phyloP scores from a whole-genome alignment of 2,888 invertebrate species.

The Fabriciana adippe region DNA sequence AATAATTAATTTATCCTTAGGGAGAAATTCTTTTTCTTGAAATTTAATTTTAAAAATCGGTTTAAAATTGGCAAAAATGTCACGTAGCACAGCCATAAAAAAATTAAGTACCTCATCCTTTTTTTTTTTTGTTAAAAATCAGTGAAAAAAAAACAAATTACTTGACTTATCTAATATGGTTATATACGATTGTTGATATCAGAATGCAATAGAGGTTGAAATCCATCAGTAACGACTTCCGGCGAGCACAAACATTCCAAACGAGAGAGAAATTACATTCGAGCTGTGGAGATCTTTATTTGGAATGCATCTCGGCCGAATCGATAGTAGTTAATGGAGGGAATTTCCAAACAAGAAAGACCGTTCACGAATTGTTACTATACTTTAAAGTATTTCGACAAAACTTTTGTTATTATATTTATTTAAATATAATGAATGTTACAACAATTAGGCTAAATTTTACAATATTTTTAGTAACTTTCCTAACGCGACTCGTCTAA shows the following conservation, averaged over 20 bases:
- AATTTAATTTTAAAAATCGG: no score
- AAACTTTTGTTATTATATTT: neutral
- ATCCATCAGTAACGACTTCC: conserved; percentile 33
- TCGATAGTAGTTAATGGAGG: conserved; percentile 20
- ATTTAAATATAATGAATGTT: neutral
- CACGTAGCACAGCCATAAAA: no score
- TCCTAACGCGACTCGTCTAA: no score
- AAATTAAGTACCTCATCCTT: no score
- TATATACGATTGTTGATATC: conserved; percentile 36
- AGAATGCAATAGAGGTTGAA: conserved; percentile 37
- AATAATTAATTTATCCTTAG: no score
- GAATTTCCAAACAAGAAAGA: conserved; percentile 26
- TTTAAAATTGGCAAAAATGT: no score
- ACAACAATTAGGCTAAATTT: no score
- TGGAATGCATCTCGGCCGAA: conserved; percentile 27
- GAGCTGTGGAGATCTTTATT: conserved; percentile 28
- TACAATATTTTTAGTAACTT: no score
- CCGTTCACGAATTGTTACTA: neutral
- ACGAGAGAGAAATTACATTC: conserved; percentile 36
- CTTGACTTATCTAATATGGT: neutral
- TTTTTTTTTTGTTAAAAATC: no score
- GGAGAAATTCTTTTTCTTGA: no score
- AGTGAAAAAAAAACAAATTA: no score
- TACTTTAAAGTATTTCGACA: neutral
- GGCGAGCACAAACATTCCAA: conserved; percentile 27